Percentiles rank a stretch among this genome's conserved stretches.
These are phyloP conservation scores for Lacanobia wlatinum DNA, from an alignment of 2,888 invertebrate species.

Conservation along the genomic window DNA sequence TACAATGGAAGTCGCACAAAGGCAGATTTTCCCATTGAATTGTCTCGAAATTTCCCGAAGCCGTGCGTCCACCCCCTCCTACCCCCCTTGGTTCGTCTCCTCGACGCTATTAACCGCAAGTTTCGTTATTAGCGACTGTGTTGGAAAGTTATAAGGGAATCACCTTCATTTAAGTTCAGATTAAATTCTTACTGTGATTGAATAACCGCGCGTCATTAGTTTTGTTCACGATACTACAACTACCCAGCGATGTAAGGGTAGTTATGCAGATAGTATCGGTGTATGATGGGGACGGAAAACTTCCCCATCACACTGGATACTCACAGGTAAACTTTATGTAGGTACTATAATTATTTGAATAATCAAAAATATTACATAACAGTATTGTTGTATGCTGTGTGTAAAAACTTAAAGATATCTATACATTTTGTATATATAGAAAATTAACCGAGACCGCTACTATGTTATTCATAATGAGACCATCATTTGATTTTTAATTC, in stretches of 20 bases:
- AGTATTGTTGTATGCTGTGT: no score
- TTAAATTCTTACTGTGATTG: slow-evolving; percentile 86
- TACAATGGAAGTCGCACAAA: slow-evolving; percentile 85
- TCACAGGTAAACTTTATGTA: no score
- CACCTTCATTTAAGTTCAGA: slow-evolving; percentile 89
- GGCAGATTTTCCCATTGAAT: slow-evolving; percentile 88
- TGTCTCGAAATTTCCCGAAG: slow-evolving; percentile 83
- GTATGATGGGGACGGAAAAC: not conserved
- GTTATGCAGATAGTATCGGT: not conserved
- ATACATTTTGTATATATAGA: no score
- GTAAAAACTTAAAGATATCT: no score
- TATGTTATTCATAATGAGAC: not conserved
- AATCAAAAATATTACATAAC: no score
- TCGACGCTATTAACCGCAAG: slow-evolving; percentile 86
- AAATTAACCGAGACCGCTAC: no score
- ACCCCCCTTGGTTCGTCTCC: slow-evolving; percentile 56
- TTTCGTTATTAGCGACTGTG: slow-evolving; percentile 89
- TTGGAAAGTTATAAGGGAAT: slow-evolving; percentile 88
- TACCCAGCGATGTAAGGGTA: not conserved
- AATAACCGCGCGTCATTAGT: slow-evolving; percentile 76
- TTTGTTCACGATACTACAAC: slow-evolving; percentile 36
- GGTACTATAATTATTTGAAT: no score
- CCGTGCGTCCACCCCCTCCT: slow-evolving; percentile 62
- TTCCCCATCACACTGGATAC: not conserved
- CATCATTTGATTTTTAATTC: slow-evolving; percentile 66